Evolutionary conservation across 2,113 vertebrate species (phyloP).

Genomic region (Lonchura striata): DNA sequence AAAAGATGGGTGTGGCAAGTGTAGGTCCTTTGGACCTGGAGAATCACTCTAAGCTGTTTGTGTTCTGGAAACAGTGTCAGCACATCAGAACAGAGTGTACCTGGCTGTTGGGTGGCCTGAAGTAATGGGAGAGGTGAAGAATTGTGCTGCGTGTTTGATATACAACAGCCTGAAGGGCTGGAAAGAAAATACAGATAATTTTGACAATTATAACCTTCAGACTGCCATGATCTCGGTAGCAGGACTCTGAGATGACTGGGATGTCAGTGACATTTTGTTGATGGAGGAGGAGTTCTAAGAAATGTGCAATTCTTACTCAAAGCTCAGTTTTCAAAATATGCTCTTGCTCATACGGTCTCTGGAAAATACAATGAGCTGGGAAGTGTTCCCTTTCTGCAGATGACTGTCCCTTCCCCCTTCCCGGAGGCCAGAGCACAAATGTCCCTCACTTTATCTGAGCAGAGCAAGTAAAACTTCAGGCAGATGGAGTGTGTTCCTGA

Average conservation of each 20-base stretch:
- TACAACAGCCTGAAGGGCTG: background rate
- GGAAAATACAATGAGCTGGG: background rate
- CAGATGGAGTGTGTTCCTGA: background rate
- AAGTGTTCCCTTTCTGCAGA: background rate
- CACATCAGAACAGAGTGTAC: too few relatives aligned
- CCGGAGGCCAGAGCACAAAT: background rate
- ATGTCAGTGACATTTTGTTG: background rate
- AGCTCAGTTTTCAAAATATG: background rate
- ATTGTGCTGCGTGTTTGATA: background rate
- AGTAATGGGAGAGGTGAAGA: background rate
- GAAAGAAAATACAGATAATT: background rate
- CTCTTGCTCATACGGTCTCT: fast-evolving
- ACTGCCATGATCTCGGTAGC: fast-evolving
- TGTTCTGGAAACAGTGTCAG: background rate
- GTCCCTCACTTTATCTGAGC: background rate
- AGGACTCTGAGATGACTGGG: background rate
- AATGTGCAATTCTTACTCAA: background rate
- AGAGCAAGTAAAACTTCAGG: background rate
- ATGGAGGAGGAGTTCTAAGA: background rate
- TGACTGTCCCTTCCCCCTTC: background rate
- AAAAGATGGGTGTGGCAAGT: background rate
- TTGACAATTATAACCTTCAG: background rate
- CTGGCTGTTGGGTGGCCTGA: background rate
- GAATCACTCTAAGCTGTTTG: fast-evolving
- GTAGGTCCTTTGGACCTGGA: background rate